Conservation (phyloP, 1,140 invertebrate species). For the Nephila pilipes region DNA sequence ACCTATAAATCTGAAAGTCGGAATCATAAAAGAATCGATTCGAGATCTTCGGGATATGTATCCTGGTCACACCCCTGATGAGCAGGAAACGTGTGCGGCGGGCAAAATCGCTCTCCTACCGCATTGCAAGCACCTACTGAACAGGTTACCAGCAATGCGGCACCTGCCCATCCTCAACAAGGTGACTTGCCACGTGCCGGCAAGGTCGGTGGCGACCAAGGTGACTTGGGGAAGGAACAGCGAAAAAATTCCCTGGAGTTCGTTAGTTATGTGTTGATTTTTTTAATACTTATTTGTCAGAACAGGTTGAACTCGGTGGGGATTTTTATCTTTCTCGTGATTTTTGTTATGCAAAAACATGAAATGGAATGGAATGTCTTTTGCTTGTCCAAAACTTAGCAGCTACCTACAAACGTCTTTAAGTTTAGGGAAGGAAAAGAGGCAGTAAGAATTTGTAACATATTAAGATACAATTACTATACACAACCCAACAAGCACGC, state of each 20-base stretch:
- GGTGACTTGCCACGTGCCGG: constrained; percentile 41
- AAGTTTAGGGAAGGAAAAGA: no score
- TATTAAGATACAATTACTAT: no score
- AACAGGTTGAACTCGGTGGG: no score
- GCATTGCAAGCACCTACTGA: neutral
- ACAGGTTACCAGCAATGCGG: neutral
- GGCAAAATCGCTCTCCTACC: neutral
- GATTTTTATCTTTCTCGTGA: neutral
- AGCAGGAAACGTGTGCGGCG: neutral
- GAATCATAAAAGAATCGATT: neutral
- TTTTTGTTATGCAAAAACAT: neutral
- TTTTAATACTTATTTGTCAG: neutral
- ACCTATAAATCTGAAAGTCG: constrained; percentile 6
- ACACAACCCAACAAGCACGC: no score
- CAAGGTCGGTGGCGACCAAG: constrained; percentile 31
- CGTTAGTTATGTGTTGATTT: neutral
- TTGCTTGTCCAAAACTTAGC: neutral
- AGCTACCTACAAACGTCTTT: neutral
- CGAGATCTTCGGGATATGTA: neutral
- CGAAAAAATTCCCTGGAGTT: neutral
- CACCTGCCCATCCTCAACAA: constrained; percentile 40
- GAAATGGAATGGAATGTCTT: neutral
- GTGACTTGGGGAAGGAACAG: neutral
- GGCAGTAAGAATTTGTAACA: no score
- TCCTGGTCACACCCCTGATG: neutral